A percentile compares a stretch with the other conserved stretches of the same genome.
phyloP scores from a whole-genome alignment of 2,797 vertebrate species.

The Lepidocolaptes lacrymiger region DNA sequence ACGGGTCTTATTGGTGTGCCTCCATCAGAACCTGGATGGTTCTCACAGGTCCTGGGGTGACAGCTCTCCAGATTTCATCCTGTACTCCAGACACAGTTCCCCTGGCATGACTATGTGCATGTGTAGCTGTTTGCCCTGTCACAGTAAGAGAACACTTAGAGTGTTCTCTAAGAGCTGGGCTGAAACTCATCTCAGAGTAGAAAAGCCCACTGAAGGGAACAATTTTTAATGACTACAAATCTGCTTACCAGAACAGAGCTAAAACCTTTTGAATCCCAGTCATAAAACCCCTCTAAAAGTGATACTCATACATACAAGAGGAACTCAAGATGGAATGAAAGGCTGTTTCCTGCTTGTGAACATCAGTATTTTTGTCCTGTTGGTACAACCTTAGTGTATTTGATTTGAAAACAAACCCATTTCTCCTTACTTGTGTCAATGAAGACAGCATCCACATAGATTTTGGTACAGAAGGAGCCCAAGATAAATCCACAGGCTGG shows the following conservation, averaged over 20 bases:
- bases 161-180: background rate
- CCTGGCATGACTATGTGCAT: background rate
- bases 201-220: background rate
- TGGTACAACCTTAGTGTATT: background rate
- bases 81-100: accelerated
- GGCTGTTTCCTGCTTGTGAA: background rate
- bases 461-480: constrained; percentile 97
- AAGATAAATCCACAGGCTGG: constrained; percentile 98
- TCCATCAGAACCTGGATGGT: background rate
- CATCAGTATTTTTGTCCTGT: background rate
- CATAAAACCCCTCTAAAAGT: background rate
- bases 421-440: constrained; percentile 90
- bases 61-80: background rate
- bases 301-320: background rate
- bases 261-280: background rate
- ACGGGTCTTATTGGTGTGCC: background rate
- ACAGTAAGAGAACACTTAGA: too few species aligned
- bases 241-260: background rate
- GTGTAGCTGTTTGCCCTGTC: background rate
- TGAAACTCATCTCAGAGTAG: background rate
- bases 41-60: background rate
- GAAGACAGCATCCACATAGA: constrained; percentile 96
- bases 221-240: background rate
- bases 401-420: background rate
- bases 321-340: background rate